Conservation (phyloP, 2,888 invertebrate species). For the Scotopteryx bipunctaria region DNA sequence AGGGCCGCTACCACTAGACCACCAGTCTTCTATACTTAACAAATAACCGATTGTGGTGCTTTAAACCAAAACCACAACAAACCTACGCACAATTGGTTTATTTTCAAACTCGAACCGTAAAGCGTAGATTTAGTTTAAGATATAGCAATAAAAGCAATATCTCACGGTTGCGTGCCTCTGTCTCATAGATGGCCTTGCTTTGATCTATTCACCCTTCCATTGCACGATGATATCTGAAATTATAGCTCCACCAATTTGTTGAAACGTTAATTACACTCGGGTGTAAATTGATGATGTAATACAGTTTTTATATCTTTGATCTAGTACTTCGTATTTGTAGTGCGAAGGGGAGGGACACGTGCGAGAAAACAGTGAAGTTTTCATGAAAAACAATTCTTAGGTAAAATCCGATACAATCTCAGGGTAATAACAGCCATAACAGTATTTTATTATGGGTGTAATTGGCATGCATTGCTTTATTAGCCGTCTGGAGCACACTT, state of each 20-base stretch:
- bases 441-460: too few relatives aligned
- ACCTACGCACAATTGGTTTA: slow-evolving; percentile 13
- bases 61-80: background rate
- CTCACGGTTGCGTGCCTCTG: slow-evolving; percentile 49
- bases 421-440: too few relatives aligned
- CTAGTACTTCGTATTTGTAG: slow-evolving; percentile 35
- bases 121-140: slow-evolving; percentile 36
- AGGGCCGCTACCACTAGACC: too few relatives aligned
- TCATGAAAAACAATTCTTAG: too few relatives aligned
- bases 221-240: slow-evolving; percentile 57
- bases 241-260: slow-evolving; percentile 69
- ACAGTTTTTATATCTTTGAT: slow-evolving; percentile 56
- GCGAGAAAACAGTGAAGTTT: background rate
- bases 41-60: background rate
- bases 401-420: too few relatives aligned
- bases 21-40: too few relatives aligned
- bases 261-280: slow-evolving; percentile 71
- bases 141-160: slow-evolving; percentile 44
- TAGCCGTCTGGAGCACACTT: too few relatives aligned
- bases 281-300: slow-evolving; percentile 67
- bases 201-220: slow-evolving; percentile 48
- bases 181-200: slow-evolving; percentile 54
- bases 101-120: slow-evolving; percentile 13
- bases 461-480: too few relatives aligned
- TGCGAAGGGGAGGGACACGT: slow-evolving; percentile 23